Base-by-base conservation (phyloP, 2,113 vertebrate genomes). In the Hemiprocne comata region DNA sequence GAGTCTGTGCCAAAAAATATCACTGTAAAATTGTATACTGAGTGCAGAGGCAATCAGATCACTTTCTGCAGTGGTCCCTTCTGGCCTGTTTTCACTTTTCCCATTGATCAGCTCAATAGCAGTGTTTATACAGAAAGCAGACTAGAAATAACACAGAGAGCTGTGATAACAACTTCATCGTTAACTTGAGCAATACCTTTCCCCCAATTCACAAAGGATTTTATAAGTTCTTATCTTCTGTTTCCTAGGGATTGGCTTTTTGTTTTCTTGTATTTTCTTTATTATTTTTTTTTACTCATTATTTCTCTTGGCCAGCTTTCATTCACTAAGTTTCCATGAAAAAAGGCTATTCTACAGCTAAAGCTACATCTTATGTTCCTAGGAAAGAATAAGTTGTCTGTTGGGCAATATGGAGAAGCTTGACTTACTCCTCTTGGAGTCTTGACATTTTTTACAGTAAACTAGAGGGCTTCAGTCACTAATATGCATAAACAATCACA, bases 1-100 rank as follows among this genome's bases (percentile, higher is more conserved):
- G n/a, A 6, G 2, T 61, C 31, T 54, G 5, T 44, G 24, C 38
- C 38, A 70, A 66, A 31, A 20, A 75, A 38, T 48, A 53, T 21
- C 18, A 19, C 6, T 1, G 2, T 6, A 42, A 65, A 74, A n/a
- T 33, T 77, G 11, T 69, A 33, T 16, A 17, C 19, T 2, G 0
- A 38, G 11, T 38, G n/a, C 8, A 67, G 42, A 89, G 23, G 9
- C 7, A 77, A 81, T 55, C 33, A 2, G 1, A 42, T 74, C 64
- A 33, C 13, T 29, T 51, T 62, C 70, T 87, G 17, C 57, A 75
- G 7, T 53, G 53, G 6, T 85, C 61, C 57, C 48, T 48, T 46
- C 55, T 55, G 70, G 28, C 23, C 15, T 46, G 13, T 51, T 96
- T 83, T 60, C 66, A 24, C 13, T 82, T 48, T 61, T 91, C 33